Evolutionary conservation across 2,113 vertebrate species (phyloP), one percentile per base, ranked within the genome.

Genomic region (Vireo altiloquus): DNA sequence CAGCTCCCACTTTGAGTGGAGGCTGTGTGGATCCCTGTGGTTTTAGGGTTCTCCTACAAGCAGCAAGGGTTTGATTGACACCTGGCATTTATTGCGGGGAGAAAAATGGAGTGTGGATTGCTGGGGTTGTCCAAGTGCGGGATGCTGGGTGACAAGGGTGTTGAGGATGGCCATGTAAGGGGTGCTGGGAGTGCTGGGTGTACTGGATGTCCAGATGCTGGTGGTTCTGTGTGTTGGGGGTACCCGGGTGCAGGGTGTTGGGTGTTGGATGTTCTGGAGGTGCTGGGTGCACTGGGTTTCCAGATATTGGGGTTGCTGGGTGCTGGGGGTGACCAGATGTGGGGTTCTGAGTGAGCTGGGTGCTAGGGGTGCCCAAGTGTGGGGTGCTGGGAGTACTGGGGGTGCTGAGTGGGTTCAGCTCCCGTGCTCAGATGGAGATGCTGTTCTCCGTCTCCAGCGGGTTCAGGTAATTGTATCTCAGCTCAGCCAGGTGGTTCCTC

Each of bases 381-480:
- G 13, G 40, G 40, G 40, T 42, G 40, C 40, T 42, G 40, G 40
- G 40, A 14, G 11, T 42, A 14, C 40, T 42, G 40, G 40, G 40
- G 40, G 16, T 56, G 42, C 52, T 57, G 44, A 42, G 31, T 6
- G 0, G 31, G 35, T 76, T 31, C 63, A 76, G 31, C 35, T 61
- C 13, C 79, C 5, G 4, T 47, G 35, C 40, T 90, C 35, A 90
- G 64, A 90, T 90, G 64, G 87, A 90, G 22, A 90, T 83, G 71
- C 87, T 90, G 87, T 90, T 90, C 40, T 83, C 79, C 0, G 13
- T 83, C 79, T 90, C 87, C 71, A 77, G 64, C 0, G 87, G 87
- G 64, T 90, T 90, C 64, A 90, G 31, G 49, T 90, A 90, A 42
- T 83, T 83, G 79, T 90, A 90, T 69, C 87, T 76, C 63, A 90